Percentiles rank a stretch among this genome's conserved stretches.
Conservation (phyloP, 2,888 invertebrate species). For the Diarsia dahlii region DNA sequence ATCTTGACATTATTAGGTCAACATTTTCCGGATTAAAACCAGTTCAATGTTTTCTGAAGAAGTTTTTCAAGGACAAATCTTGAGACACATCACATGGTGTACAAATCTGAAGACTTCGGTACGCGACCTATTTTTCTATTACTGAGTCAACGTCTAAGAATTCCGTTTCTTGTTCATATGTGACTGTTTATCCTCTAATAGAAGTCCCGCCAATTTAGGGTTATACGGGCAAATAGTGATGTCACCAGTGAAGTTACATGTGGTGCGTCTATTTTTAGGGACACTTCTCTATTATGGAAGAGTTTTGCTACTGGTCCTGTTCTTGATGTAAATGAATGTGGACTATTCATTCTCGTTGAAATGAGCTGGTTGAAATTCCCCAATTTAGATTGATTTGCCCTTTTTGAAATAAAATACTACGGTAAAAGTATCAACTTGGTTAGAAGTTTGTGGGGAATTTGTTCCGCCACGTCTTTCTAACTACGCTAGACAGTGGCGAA, state of each 20-base stretch:
- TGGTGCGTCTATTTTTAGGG: conserved; percentile 56
- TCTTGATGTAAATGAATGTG: conserved; percentile 11
- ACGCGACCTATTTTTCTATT: conserved; percentile 61
- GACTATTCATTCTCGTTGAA: background rate
- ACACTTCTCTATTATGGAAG: conserved; percentile 36
- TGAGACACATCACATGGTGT: conserved; percentile 7
- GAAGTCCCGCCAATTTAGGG: conserved; percentile 70
- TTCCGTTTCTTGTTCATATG: conserved; percentile 48
- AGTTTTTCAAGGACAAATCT: conserved; percentile 13
- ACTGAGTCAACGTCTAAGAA: conserved; percentile 74
- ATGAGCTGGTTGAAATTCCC: background rate
- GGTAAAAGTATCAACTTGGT: too few species aligned
- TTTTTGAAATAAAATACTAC: background rate
- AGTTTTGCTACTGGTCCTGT: conserved; percentile 6
- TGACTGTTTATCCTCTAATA: conserved; percentile 68
- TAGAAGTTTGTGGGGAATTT: background rate
- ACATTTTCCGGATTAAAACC: conserved; percentile 16
- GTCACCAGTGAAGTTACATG: conserved; percentile 62
- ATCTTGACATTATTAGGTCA: conserved; percentile 34
- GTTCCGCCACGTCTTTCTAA: background rate
- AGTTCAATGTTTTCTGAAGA: conserved; percentile 13
- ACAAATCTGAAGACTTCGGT: conserved; percentile 36
- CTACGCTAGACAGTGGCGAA: background rate
- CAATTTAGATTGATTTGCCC: background rate
- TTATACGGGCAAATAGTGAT: conserved; percentile 68